These are phyloP conservation scores for Plutomurus gul DNA, from an alignment of 1,140 invertebrate genomes.

Conservation along the genomic window DNA sequence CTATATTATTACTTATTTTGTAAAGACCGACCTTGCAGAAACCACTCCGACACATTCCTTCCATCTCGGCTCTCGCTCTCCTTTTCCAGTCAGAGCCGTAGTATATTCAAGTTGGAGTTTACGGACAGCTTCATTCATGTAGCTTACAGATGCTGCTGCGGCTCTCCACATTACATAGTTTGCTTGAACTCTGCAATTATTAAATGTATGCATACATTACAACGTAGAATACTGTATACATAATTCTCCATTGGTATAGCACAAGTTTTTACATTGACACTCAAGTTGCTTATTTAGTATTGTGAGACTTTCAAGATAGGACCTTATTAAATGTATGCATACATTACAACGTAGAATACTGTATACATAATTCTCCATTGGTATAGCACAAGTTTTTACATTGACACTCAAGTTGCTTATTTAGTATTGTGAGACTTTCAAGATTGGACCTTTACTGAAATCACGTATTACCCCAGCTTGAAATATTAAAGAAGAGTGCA, in stretches of 20 bases:
- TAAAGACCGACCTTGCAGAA: slow-evolving; percentile 64
- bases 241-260: not conserved
- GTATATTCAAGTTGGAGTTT: slow-evolving; percentile 73
- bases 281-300: no score
- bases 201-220: slow-evolving; percentile 40
- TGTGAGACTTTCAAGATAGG: no score
- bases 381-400: no score
- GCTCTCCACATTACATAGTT: slow-evolving; percentile 86
- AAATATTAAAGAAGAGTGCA: no score
- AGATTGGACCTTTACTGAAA: no score
- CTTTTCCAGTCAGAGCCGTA: slow-evolving; percentile 71
- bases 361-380: no score
- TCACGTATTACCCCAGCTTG: no score
- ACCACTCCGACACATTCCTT: slow-evolving; percentile 79
- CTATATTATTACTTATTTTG: not conserved
- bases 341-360: slow-evolving; percentile 37
- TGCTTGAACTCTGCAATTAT: slow-evolving; percentile 68
- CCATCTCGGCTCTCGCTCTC: slow-evolving; percentile 77
- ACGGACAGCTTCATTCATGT: slow-evolving; percentile 73
- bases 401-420: no score
- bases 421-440: no score
- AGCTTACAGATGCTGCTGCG: slow-evolving; percentile 72
- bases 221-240: no score
- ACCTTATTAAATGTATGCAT: no score
- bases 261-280: no score